phyloP scores from a whole-genome alignment of 2,797 vertebrate genomes.

The Knipowitschia caucasica region DNA sequence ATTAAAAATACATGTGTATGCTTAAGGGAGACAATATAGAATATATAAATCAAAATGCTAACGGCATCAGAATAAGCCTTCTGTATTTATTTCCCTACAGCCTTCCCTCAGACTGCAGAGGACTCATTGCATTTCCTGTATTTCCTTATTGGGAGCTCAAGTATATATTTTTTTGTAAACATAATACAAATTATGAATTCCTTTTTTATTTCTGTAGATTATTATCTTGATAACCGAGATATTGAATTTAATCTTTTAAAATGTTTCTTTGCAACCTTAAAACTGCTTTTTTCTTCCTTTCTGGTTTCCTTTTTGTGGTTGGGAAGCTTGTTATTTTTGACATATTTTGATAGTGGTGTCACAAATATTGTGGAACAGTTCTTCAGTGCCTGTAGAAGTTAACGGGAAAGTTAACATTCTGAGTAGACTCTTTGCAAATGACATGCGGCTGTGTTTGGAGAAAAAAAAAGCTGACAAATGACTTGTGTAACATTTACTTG shows the following conservation, averaged over 20 bases:
- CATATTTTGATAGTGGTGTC: not conserved
- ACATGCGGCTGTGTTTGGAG: constrained; percentile 70
- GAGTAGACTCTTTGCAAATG: constrained; percentile 61
- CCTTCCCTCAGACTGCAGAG: constrained; percentile 45
- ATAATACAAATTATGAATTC: constrained; percentile 24
- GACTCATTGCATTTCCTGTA: constrained; percentile 46
- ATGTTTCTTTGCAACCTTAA: too few relatives aligned
- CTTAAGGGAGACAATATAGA: constrained; percentile 81
- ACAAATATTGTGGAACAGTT: not conserved
- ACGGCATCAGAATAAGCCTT: constrained; percentile 70
- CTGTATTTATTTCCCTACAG: constrained; percentile 72
- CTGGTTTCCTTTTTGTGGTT: too few relatives aligned
- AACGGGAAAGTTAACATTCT: constrained; percentile 52
- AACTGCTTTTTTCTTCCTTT: too few relatives aligned
- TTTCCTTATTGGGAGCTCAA: constrained; percentile 39
- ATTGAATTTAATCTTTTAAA: too few relatives aligned
- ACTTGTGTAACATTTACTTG: constrained; percentile 94
- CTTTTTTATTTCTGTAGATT: too few relatives aligned
- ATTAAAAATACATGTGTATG: constrained; percentile 82
- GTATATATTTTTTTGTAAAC: constrained; percentile 37
- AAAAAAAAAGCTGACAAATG: constrained; percentile 81
- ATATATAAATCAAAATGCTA: constrained; percentile 82
- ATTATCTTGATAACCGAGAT: too few relatives aligned
- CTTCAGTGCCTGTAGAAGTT: constrained; percentile 8
- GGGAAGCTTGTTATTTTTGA: too few relatives aligned